Evolutionary conservation across 1,140 invertebrate species (phyloP).

Genomic region (Nasonia giraulti): DNA sequence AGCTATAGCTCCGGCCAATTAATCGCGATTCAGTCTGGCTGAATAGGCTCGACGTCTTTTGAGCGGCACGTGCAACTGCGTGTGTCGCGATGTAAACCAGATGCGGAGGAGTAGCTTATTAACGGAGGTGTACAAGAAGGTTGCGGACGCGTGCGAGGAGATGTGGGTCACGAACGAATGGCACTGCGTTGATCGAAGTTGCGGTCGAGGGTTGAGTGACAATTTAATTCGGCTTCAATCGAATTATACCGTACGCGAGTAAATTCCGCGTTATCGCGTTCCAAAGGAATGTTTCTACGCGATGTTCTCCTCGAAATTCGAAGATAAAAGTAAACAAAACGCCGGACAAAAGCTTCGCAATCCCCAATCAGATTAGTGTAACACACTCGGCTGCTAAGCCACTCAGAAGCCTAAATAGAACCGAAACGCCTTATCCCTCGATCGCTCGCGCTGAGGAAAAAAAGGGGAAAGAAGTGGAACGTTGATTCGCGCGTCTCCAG

Average conservation of each 20-base stretch:
- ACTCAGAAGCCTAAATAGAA: not conserved
- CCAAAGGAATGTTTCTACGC: too few relatives aligned
- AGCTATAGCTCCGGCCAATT: constrained; percentile 5
- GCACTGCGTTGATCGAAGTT: not conserved
- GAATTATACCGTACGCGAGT: too few relatives aligned
- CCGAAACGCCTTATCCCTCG: constrained; percentile 6
- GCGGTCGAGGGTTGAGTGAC: not conserved
- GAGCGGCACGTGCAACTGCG: not conserved
- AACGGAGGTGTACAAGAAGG: not conserved
- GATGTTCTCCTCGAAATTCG: too few relatives aligned
- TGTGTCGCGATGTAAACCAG: not conserved
- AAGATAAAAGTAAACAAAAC: too few relatives aligned
- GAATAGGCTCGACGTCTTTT: constrained; percentile 2
- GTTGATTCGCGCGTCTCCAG: not conserved
- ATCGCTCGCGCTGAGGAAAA: not conserved
- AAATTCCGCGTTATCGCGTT: too few relatives aligned
- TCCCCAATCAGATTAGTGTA: too few relatives aligned
- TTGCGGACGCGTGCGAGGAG: not conserved
- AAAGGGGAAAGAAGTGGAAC: not conserved
- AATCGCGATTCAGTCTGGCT: constrained; percentile 2
- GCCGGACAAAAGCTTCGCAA: too few relatives aligned
- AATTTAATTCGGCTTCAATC: too few relatives aligned
- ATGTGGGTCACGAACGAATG: not conserved
- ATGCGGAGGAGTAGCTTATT: not conserved
- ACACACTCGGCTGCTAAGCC: not conserved